Base-by-base conservation (phyloP, 1,140 invertebrate species). In the Pseudoatta argentina region DNA sequence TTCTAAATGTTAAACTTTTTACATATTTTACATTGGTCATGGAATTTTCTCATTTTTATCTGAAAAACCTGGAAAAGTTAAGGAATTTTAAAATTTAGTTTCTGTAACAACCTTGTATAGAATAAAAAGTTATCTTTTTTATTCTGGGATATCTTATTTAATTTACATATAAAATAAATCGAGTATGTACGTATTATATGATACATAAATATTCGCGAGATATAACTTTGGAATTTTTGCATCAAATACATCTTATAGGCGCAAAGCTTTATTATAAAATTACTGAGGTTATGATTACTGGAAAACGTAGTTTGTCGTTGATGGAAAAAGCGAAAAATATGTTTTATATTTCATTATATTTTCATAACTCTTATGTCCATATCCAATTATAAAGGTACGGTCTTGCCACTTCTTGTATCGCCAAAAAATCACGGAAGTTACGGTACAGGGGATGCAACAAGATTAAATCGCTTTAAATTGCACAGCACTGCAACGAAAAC, bases 401-500 rank as follows among this genome's bases (percentile, higher is more conserved):
- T 48, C 24, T 72, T 30, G 48, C 24, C 24, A 3, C 2, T 44
- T 44, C 39, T 30, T 0, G 34, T 18, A 5, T 76, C 72, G 27
- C 2, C 7, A 55, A 39, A 53, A 79, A 79, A 79, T 51, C 59
- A 63, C 57, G 75, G 27, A 67, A 71, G 27, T 71, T 27, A 69
- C 30, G 6, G 21, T 61, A 61, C 76, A 34, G 21, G 3, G 55
- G 34, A 12, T n/a, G 48, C n/a, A 55, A 24, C n/a, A 24, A 81
- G 48, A 81, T 81, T 34, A 69, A 81, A 55, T 27, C 64, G 48
- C 48, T 5, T 14, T 21, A 72, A 82, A 59, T 82, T 81, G 53
- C 24, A 48, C 21, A 48, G 39, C 55, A 21, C 34, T 18, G 10
- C 21, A 39, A 27, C 24, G 79, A 71, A 27, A 48, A 48, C 67